Base-by-base conservation (phyloP, 2,888 invertebrate species). In the Rhorus exstirpatorius region DNA sequence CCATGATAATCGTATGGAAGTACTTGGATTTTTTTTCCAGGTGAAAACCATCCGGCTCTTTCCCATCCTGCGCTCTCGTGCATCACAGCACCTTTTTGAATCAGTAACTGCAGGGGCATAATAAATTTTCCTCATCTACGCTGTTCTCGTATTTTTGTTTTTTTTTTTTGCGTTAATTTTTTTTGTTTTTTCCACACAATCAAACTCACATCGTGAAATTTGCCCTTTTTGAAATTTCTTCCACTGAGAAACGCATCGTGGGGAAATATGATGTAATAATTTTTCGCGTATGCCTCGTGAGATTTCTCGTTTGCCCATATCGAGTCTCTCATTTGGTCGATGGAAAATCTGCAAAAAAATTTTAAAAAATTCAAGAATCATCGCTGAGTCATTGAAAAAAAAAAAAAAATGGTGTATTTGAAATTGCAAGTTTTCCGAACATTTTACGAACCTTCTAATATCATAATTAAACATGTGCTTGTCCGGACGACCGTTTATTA, bases 31-130 rank as follows among this genome's bases (percentile, higher is more conserved):
- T 93, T 94, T 53, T 87, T 87, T 7, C 94, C 93, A 61, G 93
- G 90, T 65, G 96, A 89, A 89, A 96, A 98, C 94, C 97, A 98
- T 0, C 96, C 97, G 0, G 98, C 98, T 82, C 98, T 93, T 91
- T 98, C 98, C 97, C 97, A 98, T 0, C 98, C 97, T 65, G 96
- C 97, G 6, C 97, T 94, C 88, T 97, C 96, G 91, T 98, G 97
- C 96, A 97, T 98, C 26, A 98, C 96, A 0, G 98, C 98, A 0
- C 98, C 98, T 71, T 94, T 94, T 10, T 96, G 94, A 17, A 97
- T 93, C 88, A 98, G 93, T 87, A 95, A 94, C 94, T 96, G 93
- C 17, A 87, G 72, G 71, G 53, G 68, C 44, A 17, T 35, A n/a
- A 63, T 44, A 41, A 41, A 63, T 68, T 10, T 35, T 74, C 49